Percentiles rank a stretch among this genome's conserved stretches.
Evolutionary conservation across 2,797 vertebrate genomes (phyloP).

Genomic region (Lagodon rhomboides): DNA sequence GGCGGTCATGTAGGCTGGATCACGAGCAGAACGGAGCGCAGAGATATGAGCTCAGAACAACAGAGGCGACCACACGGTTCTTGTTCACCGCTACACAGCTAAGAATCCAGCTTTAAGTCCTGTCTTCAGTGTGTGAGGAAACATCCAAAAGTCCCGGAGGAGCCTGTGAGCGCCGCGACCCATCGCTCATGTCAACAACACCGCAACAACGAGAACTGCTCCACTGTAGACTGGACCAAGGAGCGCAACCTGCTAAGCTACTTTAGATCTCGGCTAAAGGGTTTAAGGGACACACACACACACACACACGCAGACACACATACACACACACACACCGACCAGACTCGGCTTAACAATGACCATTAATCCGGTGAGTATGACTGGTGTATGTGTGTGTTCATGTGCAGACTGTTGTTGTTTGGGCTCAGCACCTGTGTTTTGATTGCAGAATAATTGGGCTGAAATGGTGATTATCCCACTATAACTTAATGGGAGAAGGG

Average conservation of each 20-base stretch:
- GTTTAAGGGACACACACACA: constrained; percentile 71
- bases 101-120: neutral
- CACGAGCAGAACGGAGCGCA: neutral
- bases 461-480: neutral
- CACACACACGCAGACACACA: constrained; percentile 37
- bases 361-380: constrained; percentile 72
- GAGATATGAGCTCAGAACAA: constrained; percentile 25
- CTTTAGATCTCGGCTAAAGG: constrained; percentile 80
- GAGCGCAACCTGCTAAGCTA: constrained; percentile 79
- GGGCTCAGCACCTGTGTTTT: constrained; percentile 40
- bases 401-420: constrained; percentile 24
- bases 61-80: neutral
- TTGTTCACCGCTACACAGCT: neutral
- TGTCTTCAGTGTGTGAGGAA: constrained; percentile 1
- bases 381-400: constrained; percentile 23
- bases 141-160: constrained; percentile 17
- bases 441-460: constrained; percentile 23
- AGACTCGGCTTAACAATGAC: constrained; percentile 68
- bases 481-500: neutral
- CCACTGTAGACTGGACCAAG: constrained; percentile 44
- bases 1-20: constrained; percentile 12
- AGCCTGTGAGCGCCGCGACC: neutral
- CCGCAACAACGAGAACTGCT: constrained; percentile 26
- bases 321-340: constrained; percentile 33
- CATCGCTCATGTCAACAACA: constrained; percentile 53